These are phyloP conservation scores for Stegophylla sp. DNA, from an alignment of 2,888 invertebrate species.

Conservation along the genomic window DNA sequence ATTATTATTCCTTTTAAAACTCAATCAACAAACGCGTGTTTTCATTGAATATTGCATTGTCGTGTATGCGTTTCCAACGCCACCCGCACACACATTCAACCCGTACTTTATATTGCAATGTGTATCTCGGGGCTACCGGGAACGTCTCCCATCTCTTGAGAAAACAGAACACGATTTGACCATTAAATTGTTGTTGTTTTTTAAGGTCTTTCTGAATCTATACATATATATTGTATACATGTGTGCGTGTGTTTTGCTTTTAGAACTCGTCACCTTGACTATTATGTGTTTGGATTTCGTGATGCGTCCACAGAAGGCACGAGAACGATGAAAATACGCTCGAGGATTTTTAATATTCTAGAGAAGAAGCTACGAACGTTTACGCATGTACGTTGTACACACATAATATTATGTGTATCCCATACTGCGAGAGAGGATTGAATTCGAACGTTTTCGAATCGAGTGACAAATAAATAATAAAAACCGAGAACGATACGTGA, in stretches of 20 bases:
- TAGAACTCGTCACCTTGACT: slow-evolving; percentile 49
- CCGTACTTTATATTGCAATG: background rate
- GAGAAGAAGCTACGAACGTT: background rate
- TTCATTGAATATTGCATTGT: background rate
- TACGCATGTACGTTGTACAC: background rate
- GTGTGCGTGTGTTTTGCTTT: slow-evolving; percentile 38
- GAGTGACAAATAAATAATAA: background rate
- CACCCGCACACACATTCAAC: slow-evolving; percentile 8
- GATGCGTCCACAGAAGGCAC: slow-evolving; percentile 8
- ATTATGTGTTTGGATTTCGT: slow-evolving; percentile 43
- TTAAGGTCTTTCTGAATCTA: slow-evolving; percentile 31
- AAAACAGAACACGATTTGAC: slow-evolving; percentile 52
- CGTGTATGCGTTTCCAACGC: background rate
- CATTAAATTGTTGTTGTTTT: slow-evolving; percentile 50
- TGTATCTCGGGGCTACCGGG: slow-evolving; percentile 10
- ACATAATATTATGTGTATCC: slow-evolving; percentile 19
- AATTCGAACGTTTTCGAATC: slow-evolving; percentile 39
- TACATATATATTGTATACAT: slow-evolving; percentile 3
- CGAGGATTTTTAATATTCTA: slow-evolving; percentile 45
- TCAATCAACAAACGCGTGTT: background rate
- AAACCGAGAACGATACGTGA: background rate
- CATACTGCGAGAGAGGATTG: slow-evolving; percentile 13
- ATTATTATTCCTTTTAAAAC: slow-evolving; percentile 15
- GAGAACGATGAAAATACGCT: slow-evolving; percentile 23
- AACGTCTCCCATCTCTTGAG: slow-evolving; percentile 22